These are phyloP conservation scores for Orussus abietinus DNA, from an alignment of 1,140 invertebrate genomes.

Conservation along the genomic window DNA sequence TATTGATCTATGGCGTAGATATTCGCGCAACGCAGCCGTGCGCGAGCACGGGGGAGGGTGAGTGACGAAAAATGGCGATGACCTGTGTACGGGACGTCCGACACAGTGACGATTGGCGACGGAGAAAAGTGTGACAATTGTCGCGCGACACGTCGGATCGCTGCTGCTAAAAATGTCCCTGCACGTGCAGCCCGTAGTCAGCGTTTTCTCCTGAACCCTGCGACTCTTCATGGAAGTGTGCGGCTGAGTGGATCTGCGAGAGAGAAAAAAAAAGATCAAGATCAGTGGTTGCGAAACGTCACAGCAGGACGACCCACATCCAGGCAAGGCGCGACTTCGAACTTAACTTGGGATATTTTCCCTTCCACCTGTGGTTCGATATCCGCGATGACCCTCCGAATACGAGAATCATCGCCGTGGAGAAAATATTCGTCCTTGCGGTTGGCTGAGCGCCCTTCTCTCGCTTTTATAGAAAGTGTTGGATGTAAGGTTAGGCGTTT, in stretches of 20 bases:
- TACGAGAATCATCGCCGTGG: too few relatives aligned
- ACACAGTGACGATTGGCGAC: neutral
- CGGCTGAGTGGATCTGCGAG: neutral
- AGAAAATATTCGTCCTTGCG: slow-evolving; percentile 4
- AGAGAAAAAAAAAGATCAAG: neutral
- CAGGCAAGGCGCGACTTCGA: slow-evolving; percentile 15
- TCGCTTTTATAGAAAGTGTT: neutral
- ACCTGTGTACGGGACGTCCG: slow-evolving; percentile 1
- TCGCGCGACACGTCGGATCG: neutral
- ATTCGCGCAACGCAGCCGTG: neutral
- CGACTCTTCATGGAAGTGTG: neutral
- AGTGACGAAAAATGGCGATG: slow-evolving; percentile 11
- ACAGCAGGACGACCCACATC: slow-evolving; percentile 20
- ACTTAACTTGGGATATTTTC: slow-evolving; percentile 12
- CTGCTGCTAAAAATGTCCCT: neutral
- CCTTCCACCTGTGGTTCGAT: slow-evolving; percentile 1
- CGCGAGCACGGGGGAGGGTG: neutral
- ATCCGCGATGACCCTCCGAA: too few relatives aligned
- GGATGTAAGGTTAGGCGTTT: slow-evolving; percentile 23
- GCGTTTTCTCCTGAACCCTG: neutral
- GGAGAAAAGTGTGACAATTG: slow-evolving; percentile 1
- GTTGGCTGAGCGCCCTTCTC: neutral
- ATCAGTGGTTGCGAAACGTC: slow-evolving; percentile 35
- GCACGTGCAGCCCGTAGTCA: neutral
- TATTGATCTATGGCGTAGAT: too few relatives aligned